Conservation (phyloP, 2,797 vertebrate genomes). For the Galagoides demidoff region DNA sequence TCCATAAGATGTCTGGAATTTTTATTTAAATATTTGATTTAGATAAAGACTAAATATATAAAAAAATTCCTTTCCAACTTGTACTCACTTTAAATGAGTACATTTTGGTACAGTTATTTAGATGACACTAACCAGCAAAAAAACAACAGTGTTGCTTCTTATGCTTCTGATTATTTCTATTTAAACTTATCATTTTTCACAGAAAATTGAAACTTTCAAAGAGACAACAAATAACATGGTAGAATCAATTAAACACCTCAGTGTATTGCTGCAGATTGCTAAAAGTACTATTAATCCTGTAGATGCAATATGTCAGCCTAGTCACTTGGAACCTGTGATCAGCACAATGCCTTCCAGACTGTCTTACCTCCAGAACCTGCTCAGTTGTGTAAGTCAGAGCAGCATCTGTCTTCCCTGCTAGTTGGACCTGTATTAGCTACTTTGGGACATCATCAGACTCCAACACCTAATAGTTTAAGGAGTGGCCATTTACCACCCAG, state of each 20-base stretch:
- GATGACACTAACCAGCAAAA: slow-evolving; percentile 33
- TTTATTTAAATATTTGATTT: slow-evolving; percentile 51
- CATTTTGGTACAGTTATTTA: slow-evolving; percentile 49
- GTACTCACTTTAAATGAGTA: slow-evolving; percentile 8
- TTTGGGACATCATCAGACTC: too few relatives aligned
- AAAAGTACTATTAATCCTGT: slow-evolving; percentile 85
- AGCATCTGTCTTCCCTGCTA: too few relatives aligned
- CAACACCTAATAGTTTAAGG: background rate
- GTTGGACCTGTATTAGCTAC: too few relatives aligned
- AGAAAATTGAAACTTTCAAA: slow-evolving; percentile 99
- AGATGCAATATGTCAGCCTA: too few relatives aligned
- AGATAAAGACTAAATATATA: background rate
- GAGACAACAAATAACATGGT: slow-evolving; percentile 99
- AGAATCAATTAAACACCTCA: slow-evolving; percentile 99
- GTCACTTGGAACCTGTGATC: too few relatives aligned
- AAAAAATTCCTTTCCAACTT: slow-evolving; percentile 21
- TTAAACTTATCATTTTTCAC: slow-evolving; percentile 80
- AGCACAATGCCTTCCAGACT: too few relatives aligned
- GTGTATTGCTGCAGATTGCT: slow-evolving; percentile 99
- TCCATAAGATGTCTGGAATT: slow-evolving; percentile 27
- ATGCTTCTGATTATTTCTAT: slow-evolving; percentile 69
- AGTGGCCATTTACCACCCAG: slow-evolving; percentile 96
- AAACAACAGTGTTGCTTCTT: background rate
- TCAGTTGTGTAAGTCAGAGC: too few relatives aligned
- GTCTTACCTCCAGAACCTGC: too few relatives aligned